phyloP scores from a whole-genome alignment of 2,113 vertebrate genomes.

The Verasper variegatus region DNA sequence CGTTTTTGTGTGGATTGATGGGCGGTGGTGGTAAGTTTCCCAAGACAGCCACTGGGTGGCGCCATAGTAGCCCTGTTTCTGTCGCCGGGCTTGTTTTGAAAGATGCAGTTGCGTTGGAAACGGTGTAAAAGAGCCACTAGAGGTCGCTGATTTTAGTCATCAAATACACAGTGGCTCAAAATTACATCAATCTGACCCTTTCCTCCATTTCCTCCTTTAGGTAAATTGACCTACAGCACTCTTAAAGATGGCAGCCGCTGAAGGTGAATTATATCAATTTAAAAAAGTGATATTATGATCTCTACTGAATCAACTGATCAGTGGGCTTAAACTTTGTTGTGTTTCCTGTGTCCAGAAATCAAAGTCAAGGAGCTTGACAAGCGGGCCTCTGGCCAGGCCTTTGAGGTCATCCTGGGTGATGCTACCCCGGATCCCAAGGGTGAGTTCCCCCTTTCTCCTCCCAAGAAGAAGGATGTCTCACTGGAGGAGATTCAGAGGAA shows the following conservation, averaged over 20 bases:
- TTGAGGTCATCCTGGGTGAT: slow-evolving; percentile 92
- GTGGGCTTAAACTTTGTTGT: not conserved
- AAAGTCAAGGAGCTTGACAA: slow-evolving; percentile 97
- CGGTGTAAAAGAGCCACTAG: slow-evolving; percentile 25
- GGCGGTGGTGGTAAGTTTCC: slow-evolving; percentile 72
- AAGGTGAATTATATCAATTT: slow-evolving; percentile 55
- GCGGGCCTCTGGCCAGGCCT: slow-evolving; percentile 95
- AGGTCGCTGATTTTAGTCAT: slow-evolving; percentile 16
- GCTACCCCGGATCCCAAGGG: slow-evolving; percentile 87
- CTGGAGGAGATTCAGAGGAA: slow-evolving; percentile 98
- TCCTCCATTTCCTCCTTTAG: slow-evolving; percentile 15
- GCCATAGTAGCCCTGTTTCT: not conserved
- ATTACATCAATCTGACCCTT: not conserved
- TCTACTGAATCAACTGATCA: not conserved
- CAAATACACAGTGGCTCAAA: not conserved
- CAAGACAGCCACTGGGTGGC: slow-evolving; percentile 32
- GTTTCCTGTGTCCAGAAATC: slow-evolving; percentile 83
- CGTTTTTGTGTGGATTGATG: slow-evolving; percentile 61
- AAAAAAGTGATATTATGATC: not conserved
- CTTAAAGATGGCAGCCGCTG: slow-evolving; percentile 73
- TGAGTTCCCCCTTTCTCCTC: slow-evolving; percentile 92
- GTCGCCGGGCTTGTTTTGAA: not conserved
- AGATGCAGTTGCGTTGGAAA: not conserved
- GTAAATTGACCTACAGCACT: slow-evolving; percentile 37
- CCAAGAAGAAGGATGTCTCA: slow-evolving; percentile 95